Conservation (phyloP, 2,888 invertebrate genomes). For the Lacanobia wlatinum region DNA sequence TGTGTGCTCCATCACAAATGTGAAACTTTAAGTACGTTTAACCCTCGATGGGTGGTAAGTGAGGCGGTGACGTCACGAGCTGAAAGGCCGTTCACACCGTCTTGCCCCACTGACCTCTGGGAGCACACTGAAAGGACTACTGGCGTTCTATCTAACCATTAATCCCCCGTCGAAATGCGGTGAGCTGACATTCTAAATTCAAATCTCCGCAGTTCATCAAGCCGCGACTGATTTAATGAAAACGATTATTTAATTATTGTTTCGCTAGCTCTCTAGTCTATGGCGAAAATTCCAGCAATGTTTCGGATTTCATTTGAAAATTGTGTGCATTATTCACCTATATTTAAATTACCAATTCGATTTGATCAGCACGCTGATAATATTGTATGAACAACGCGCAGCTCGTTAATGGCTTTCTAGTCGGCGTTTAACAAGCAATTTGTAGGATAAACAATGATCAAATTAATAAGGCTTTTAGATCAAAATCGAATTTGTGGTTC, state of each 20-base stretch:
- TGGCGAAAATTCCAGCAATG: constrained; percentile 7
- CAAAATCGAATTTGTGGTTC: constrained; percentile 29
- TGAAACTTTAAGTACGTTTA: constrained; percentile 63
- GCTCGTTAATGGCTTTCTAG: constrained; percentile 46
- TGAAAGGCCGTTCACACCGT: constrained; percentile 75
- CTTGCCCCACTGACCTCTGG: constrained; percentile 75
- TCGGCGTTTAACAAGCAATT: constrained; percentile 41
- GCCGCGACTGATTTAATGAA: constrained; percentile 30
- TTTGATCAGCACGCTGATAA: constrained; percentile 41
- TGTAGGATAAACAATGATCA: constrained; percentile 39
- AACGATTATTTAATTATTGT: constrained; percentile 35
- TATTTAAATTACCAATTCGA: constrained; percentile 40
- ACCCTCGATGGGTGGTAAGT: constrained; percentile 66
- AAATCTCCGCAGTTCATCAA: constrained; percentile 45
- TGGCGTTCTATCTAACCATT: constrained; percentile 60
- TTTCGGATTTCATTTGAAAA: constrained; percentile 26
- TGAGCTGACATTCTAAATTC: constrained; percentile 59
- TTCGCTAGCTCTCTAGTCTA: constrained; percentile 14
- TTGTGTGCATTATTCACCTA: constrained; percentile 24
- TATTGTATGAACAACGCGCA: constrained; percentile 27
- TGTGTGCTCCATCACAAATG: constrained; percentile 48
- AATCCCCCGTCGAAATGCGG: constrained; percentile 60
- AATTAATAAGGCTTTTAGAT: constrained; percentile 48
- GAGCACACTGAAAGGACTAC: constrained; percentile 65
- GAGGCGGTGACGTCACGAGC: constrained; percentile 70